Base-by-base conservation (phyloP, 2,888 invertebrate species). In the Leistus spinibarbis region DNA sequence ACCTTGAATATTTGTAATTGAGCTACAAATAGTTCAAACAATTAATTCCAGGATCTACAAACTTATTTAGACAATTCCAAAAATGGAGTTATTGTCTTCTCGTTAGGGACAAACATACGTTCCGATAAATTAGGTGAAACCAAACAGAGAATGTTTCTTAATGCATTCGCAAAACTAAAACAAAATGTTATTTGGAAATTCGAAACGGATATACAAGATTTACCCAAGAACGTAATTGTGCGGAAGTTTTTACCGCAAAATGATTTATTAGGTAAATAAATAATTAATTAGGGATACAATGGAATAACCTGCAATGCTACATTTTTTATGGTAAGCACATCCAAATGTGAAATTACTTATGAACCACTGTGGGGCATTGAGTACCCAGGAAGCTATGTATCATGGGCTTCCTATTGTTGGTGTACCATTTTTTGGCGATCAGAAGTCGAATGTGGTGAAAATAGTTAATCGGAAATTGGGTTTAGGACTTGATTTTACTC, bases 191-290 rank as follows among this genome's bases (percentile, higher is more conserved):
- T 86, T 10, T 84, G 83, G 84, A 84, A 83, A 79, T 83, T 80
- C 79, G 82, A 82, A 76, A 78, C 79, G 0, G 82, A 82, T 16
- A 72, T 82, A 71, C 62, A 78, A 3, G 79, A 80, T 68, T 62
- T 84, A 22, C 84, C 86, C 0, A 78, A 80, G 54, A 86, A 86
- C 79, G 84, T 87, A 0, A 80, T 82, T 74, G 76, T 85, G 3
- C 76, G 79, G 19, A 82, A 84, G 70, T 87, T 85, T 85, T 77
- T 85, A 19, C 85, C 86, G 1, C 86, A 86, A 77, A 83, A 83
- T 71, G 85, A 85, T 76, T 78, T 86, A 71, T 77, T 86, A 60
- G 84, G 85, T 82, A 76, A 24, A 40, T 40, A 40, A 40, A 7
- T 3, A 40, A 2, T 10, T 13, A 40, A 40, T 10, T 53, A 19